phyloP scores from a whole-genome alignment of 2,113 vertebrate species.

The Taxidea taxus region DNA sequence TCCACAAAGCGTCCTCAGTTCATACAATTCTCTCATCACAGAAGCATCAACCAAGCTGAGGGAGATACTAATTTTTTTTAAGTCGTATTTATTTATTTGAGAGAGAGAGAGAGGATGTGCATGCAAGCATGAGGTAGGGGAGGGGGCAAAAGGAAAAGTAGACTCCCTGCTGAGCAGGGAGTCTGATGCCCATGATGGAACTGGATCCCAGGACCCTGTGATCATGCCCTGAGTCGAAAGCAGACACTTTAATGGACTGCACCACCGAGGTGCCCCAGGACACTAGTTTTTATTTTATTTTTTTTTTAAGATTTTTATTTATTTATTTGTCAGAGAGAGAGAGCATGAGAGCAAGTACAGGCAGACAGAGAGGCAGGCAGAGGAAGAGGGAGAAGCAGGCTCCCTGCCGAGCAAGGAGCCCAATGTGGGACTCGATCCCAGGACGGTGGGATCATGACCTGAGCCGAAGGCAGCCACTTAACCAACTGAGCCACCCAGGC shows the following conservation, averaged over 20 bases:
- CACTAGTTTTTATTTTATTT: not conserved
- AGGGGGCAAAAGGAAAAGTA: not conserved
- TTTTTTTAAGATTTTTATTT: too few species aligned
- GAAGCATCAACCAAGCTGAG: not conserved
- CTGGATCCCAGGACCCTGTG: not conserved
- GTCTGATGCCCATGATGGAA: not conserved
- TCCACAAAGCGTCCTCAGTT: not conserved
- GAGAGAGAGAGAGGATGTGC: too few species aligned
- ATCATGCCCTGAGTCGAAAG: not conserved
- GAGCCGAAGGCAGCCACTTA: not conserved
- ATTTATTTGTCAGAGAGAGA: too few species aligned
- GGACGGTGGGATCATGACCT: not conserved
- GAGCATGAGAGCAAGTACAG: too few species aligned
- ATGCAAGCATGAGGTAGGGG: not conserved
- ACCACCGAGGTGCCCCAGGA: not conserved
- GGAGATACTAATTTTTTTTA: not conserved
- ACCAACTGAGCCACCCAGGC: too few species aligned
- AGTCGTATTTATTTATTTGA: not conserved
- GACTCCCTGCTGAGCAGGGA: not conserved
- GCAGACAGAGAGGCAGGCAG: too few species aligned
- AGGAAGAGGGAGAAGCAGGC: not conserved
- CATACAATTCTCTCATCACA: not conserved
- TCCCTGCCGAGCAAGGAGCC: not conserved
- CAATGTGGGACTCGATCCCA: not conserved
- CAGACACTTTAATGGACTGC: not conserved